Evolutionary conservation across 2,113 vertebrate genomes (phyloP).

Genomic region (Camelus bactrianus): DNA sequence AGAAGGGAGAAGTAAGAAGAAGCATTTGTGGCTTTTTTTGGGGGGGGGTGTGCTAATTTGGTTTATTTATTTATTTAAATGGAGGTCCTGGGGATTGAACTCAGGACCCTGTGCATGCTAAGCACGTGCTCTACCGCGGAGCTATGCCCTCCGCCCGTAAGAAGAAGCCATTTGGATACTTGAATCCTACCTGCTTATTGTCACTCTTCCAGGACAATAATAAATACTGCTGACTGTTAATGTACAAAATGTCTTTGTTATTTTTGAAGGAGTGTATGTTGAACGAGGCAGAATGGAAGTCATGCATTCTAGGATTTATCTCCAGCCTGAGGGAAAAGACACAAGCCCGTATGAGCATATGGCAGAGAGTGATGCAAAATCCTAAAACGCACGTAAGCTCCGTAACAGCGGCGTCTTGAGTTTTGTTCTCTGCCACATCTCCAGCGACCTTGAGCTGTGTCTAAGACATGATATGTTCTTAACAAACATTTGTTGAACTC

Average conservation of each 20-base stretch:
- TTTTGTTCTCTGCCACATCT: accelerated
- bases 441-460: background rate
- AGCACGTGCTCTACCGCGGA: too few relatives aligned
- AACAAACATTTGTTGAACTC: background rate
- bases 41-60: too few relatives aligned
- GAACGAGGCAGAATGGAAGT: background rate
- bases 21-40: too few relatives aligned
- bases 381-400: accelerated
- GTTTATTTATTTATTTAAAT: too few relatives aligned
- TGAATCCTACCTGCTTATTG: background rate
- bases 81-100: too few relatives aligned
- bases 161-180: background rate
- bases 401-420: background rate
- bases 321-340: background rate
- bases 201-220: background rate
- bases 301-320: background rate
- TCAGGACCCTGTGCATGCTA: too few relatives aligned
- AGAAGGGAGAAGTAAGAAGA: background rate
- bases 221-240: background rate
- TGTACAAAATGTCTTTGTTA: background rate
- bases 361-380: background rate
- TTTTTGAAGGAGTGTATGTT: background rate
- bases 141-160: too few relatives aligned
- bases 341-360: accelerated
- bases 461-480: background rate